phyloP scores from a whole-genome alignment of 2,888 invertebrate genomes.

The Ectemnius continuus region DNA sequence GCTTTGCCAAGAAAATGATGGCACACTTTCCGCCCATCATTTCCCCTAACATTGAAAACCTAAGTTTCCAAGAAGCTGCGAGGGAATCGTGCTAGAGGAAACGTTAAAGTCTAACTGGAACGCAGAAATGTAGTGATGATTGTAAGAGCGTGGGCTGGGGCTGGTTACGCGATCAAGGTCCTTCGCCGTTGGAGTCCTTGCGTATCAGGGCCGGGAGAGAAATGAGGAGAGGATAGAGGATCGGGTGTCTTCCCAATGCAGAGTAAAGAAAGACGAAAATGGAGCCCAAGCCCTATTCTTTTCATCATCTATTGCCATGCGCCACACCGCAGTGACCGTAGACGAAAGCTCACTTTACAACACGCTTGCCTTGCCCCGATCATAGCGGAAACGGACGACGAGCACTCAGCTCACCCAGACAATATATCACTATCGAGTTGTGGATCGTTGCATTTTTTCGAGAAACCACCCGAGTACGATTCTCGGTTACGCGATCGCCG shows the following conservation, averaged over 20 bases:
- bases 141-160: conserved; percentile 11
- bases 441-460: neutral
- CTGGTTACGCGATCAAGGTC: conserved; percentile 45
- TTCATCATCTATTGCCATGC: conserved; percentile 25
- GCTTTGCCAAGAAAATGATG: neutral
- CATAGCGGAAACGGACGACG: conserved; percentile 26
- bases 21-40: no score
- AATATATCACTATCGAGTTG: neutral
- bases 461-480: neutral
- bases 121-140: conserved; percentile 4
- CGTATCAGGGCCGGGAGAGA: conserved; percentile 46
- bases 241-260: conserved; percentile 59
- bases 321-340: conserved; percentile 39
- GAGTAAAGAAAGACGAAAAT: conserved; percentile 49
- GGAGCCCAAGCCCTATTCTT: conserved; percentile 23
- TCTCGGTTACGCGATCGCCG: neutral
- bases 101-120: no score
- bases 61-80: no score
- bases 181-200: conserved; percentile 49
- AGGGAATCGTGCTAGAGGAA: no score
- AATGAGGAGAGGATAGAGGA: conserved; percentile 57
- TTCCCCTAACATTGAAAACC: no score
- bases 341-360: conserved; percentile 63
- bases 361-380: conserved; percentile 67
- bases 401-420: neutral